A percentile compares a stretch with the other conserved stretches of the same genome.
Evolutionary conservation across 64 coral and sea anemone species (phyloP).

Genomic region (Actinia equina): DNA sequence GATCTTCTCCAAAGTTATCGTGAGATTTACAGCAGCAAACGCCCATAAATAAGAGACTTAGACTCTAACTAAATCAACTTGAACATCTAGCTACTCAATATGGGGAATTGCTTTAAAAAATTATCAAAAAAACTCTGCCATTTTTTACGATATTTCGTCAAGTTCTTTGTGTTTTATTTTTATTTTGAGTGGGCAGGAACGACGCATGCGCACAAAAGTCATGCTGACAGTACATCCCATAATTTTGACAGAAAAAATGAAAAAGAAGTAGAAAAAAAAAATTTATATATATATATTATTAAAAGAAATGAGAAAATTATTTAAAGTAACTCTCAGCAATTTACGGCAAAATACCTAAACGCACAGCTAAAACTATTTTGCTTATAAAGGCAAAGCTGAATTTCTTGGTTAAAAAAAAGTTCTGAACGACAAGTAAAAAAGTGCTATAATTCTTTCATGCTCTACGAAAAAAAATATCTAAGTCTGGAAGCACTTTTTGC

Average conservation of each 20-base stretch:
- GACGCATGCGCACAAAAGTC: not conserved
- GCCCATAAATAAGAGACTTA: conserved; percentile 65
- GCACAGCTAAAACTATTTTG: too few species aligned
- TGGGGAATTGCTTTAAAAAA: not conserved
- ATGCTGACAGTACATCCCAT: not conserved
- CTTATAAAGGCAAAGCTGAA: too few species aligned
- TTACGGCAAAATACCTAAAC: too few species aligned
- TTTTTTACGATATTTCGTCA: not conserved
- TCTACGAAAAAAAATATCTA: too few species aligned
- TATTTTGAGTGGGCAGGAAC: conserved; percentile 14
- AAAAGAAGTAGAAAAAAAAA: not conserved
- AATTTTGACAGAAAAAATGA: conserved; percentile 2
- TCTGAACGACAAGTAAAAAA: too few species aligned
- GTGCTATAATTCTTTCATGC: too few species aligned
- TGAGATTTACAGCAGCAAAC: conserved; percentile 73
- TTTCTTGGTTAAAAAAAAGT: too few species aligned
- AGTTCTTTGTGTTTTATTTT: not conserved
- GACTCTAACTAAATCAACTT: not conserved
- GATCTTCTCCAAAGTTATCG: conserved; percentile 29
- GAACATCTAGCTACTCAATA: not conserved
- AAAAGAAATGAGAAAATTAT: not conserved
- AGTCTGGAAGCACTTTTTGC: too few species aligned
- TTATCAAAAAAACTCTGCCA: not conserved
- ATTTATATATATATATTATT: not conserved
- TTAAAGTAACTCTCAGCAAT: too few species aligned